Base-by-base conservation (phyloP, 1,140 invertebrate species). In the Ylistrum balloti region DNA sequence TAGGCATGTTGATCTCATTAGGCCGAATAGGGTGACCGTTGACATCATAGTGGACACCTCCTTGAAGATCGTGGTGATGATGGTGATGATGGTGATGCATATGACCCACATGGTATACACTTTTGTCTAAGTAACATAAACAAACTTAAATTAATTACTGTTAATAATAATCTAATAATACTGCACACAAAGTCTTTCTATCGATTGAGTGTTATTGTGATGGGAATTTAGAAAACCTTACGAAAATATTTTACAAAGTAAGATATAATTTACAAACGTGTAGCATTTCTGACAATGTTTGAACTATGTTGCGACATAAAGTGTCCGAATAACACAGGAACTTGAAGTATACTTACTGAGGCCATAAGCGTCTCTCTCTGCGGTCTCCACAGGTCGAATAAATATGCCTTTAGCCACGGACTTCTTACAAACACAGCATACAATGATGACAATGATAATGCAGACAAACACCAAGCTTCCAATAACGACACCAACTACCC, bases 31-130 rank as follows among this genome's bases (percentile, higher is more conserved):
- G 56, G 28, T 74, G 56, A 28, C 56, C 56, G 11, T 74, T 28
- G 1, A 5, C 1, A n/a, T 74, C 56, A 74, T 74, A 74, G 22
- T 74, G 56, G 3, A 74, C 22, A 74, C 56, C 56, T 28, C 56
- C 28, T 22, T n/a, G 2, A 11, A 28, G 56, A 7, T n/a, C 56
- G n/a, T 74, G 56, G 15, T n/a, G 15, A n/a, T n/a, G 56, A n/a
- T 74, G 56, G 3, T 74, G 56, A 28, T n/a, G 56, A 28, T 74
- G 56, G 56, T n/a, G 56, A 11, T n/a, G 41, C 9, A 45, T 17
- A n/a, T 74, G 56, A 28, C n/a, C 56, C 56, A 74, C 56, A n/a
- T 74, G 56, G 22, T 74, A 74, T n/a, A 74, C 56, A n/a, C 22
- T 74, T n/a, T 74, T 74, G n/a, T 74, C 56, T 74, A n/a, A 28